Percentiles rank a stretch among this genome's conserved stretches.
These are phyloP conservation scores for Caenorhabditis sp. DNA, from an alignment of 2,888 invertebrate species.

Conservation along the genomic window DNA sequence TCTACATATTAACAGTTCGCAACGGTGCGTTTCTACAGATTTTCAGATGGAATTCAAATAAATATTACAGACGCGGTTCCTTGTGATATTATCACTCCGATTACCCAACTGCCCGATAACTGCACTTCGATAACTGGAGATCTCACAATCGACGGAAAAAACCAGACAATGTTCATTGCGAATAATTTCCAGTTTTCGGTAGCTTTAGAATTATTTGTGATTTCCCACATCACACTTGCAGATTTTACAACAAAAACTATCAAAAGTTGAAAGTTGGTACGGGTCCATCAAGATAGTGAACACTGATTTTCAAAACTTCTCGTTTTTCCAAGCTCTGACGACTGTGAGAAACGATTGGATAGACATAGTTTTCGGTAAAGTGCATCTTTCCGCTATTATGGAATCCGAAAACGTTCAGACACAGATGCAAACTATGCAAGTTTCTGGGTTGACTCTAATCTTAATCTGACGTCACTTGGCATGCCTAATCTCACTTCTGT, in stretches of 20 bases:
- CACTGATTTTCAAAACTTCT: conserved; percentile 15
- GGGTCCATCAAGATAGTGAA: conserved; percentile 14
- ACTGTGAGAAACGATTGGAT: not conserved
- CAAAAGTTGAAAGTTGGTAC: conserved; percentile 3
- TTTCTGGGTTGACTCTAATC: conserved; percentile 9
- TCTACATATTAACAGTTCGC: no score
- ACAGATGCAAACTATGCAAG: not conserved
- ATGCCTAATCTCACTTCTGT: conserved; percentile 12
- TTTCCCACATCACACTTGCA: no score
- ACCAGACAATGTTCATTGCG: not conserved
- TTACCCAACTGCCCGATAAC: conserved; percentile 10
- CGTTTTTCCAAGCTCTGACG: conserved; percentile 13
- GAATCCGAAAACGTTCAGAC: not conserved
- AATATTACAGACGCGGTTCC: not conserved
- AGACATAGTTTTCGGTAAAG: not conserved
- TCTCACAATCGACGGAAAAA: conserved; percentile 1
- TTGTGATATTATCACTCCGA: conserved; percentile 2
- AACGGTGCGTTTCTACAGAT: no score
- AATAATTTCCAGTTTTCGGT: conserved; percentile 1
- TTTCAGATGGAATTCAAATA: no score
- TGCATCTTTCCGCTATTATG: not conserved
- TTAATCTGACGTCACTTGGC: not conserved
- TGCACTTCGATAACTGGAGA: conserved; percentile 23
- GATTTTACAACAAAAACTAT: not conserved
- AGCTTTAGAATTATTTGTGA: no score